Evolutionary conservation across 2,888 invertebrate species (phyloP), one percentile per base, ranked within the genome.

Genomic region (Apotomis capreana): DNA sequence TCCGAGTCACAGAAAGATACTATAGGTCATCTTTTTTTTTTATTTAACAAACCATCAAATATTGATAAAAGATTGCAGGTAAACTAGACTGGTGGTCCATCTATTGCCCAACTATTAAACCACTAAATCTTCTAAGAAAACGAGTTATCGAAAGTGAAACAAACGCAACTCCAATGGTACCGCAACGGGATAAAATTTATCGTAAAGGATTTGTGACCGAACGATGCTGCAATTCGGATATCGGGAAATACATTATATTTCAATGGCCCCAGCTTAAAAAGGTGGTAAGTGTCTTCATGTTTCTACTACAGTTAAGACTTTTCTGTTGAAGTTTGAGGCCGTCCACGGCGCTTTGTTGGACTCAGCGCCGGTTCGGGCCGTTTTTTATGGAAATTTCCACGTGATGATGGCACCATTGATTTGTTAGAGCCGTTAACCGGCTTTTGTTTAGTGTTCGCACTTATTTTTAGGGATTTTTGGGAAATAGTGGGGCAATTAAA

Each of bases 171-270:
- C 46, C 69, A 61, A 40, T 84, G 80, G 86, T 88, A 83, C 77
- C 78, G 77, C 62, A 77, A 70, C 73, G 77, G 81, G 78, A 80
- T 83, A 85, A 89, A 90, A 91, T 90, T 89, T 90, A 90, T 89
- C 84, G 89, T 81, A 85, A 87, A 89, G 89, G 89, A 90, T 90
- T 89, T 90, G 89, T 89, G 86, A 84, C 80, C 83, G 77, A 79
- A 87, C 88, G 86, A 88, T 87, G 86, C 88, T 85, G 90, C 90
- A 91, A 91, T 91, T 91, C 90, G 88, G 87, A 88, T 91, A 90
- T 90, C 88, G 89, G 87, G 85, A 91, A 90, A 90, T 89, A 91
- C 89, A 90, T 91, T 90, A 90, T 90, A 90, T 89, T 65, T 65
- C 46, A 65, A 26, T 55, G 13, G 46, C 26, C n/a, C n/a, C 12